phyloP scores from a whole-genome alignment of 1,140 invertebrate species.

The Psix sp. region DNA sequence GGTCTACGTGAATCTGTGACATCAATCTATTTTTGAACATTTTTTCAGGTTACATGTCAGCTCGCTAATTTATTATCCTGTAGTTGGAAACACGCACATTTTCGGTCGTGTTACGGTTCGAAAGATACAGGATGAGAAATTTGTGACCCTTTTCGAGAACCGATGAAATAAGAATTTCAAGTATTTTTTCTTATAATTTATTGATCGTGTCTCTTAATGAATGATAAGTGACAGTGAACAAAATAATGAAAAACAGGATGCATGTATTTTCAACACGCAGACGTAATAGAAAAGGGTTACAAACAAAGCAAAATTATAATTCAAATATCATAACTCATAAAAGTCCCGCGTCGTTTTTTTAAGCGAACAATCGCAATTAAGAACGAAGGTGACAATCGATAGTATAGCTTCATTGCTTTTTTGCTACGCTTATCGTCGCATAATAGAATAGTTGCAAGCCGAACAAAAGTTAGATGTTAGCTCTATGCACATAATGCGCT shows the following conservation, averaged over 20 bases:
- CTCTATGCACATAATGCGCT: slow-evolving; percentile 45
- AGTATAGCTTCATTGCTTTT: slow-evolving; percentile 32
- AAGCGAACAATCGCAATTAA: slow-evolving; percentile 32
- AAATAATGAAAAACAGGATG: background rate
- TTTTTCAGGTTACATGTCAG: slow-evolving; percentile 40
- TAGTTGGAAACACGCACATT: slow-evolving; percentile 40
- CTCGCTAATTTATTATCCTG: slow-evolving; percentile 47
- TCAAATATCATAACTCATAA: slow-evolving; percentile 33
- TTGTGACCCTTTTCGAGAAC: slow-evolving; percentile 50
- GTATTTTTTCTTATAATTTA: too few relatives aligned
- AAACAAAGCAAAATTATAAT: slow-evolving; percentile 36
- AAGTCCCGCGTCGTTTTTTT: slow-evolving; percentile 27
- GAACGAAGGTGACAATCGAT: slow-evolving; percentile 53
- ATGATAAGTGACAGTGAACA: too few relatives aligned
- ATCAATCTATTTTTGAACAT: slow-evolving; percentile 43
- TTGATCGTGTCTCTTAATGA: too few relatives aligned
- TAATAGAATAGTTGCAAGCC: slow-evolving; percentile 40
- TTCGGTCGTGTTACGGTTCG: slow-evolving; percentile 39
- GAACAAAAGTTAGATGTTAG: slow-evolving; percentile 43
- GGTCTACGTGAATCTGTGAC: slow-evolving; percentile 69
- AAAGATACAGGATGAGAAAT: slow-evolving; percentile 49
- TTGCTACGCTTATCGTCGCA: slow-evolving; percentile 49
- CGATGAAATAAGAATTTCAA: slow-evolving; percentile 43
- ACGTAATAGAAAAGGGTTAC: slow-evolving; percentile 10
- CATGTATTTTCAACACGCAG: background rate